Evolutionary conservation across 92 coral and sea anemone species (phyloP), one percentile per base, ranked within the genome.

Genomic region (Umimayanthus kanabou): DNA sequence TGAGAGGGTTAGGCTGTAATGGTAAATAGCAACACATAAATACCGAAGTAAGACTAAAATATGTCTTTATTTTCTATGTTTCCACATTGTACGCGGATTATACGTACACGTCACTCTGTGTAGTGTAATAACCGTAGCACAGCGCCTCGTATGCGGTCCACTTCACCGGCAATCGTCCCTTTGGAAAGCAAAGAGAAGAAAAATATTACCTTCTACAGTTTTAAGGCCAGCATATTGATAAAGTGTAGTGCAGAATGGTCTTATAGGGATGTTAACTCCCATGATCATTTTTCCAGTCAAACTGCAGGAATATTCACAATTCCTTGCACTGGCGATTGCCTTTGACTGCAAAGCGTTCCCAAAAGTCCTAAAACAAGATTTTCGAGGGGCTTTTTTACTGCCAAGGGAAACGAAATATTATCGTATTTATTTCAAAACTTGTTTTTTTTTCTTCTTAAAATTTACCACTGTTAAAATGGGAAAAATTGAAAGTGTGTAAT

Each of bases 61-160:
- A 53, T 16, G 58, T 53, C 11, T 11, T 14, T 53, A 13, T 1
- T 53, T 53, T 53, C 20, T 53, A 13, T 15, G 57, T 50, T 1
- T 16, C 25, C 6, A 18, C 15, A 61, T 2, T 61, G 69, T 5
- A 61, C 4, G n/a, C 69, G 5, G 5, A 2, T 33, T 40, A 8
- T 37, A 94, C 98, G 89, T 81, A 94, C 98, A 94, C 94, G 70
- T 94, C 98, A 84, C 98, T 94, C 80, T 92, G 89, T 4, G 98
- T 91, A 4, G 98, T 91, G 61, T 90, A 94, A 14, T 74, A 73
- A 18, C 98, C 98, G 83, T 92, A 92, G 7, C 90, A 88, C 13
- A 94, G 73, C 8, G 98, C 89, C 77, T 94, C 98, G 69, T 92
- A 85, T 13, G 98, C 95, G 0, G 98, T 94, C 98, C 98, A 94